Evolutionary conservation across 2,888 invertebrate species (phyloP), one percentile per base, ranked within the genome.

Genomic region (Leptinotarsa haldemani): DNA sequence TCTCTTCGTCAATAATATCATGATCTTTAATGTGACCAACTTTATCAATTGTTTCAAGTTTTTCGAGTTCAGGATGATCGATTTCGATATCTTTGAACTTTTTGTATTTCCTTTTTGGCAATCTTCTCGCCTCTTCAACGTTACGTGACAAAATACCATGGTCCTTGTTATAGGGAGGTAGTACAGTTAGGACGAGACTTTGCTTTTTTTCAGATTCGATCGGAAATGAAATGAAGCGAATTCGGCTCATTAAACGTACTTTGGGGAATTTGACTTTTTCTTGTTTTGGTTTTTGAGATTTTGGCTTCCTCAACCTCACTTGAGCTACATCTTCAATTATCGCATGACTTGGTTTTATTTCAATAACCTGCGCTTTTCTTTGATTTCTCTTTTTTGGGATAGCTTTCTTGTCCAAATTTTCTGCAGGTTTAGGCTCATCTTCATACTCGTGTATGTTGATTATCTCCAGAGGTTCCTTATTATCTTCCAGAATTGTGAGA

Each of bases 241-340:
- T 92, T 79, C 92, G 89, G 84, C 94, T 94, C 82, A 92, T 93
- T 1, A 94, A 86, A 82, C 92, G 89, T 64, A 93, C 88, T 85
- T 92, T 93, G 0, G 93, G 93, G 66, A 94, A 86, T n/a, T 61
- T 61, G 16, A 16, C 2, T 61, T 40, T 40, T 7, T n/a, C 40
- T 30, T 61, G 61, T 61, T 61, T 61, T 1, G 40, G 61, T 40
- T n/a, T 15, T n/a, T 30, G 61, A n/a, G 61, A 2, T 75, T 83
- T 85, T 12, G 85, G 82, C 77, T 86, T 86, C 75, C 84, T 94
- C 7, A 94, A 86, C 86, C 93, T 93, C 1, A 93, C 87, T 85
- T 91, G 89, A 73, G 91, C 90, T 88, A 88, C 15, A 30, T 61
- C n/a, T 30, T 61, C 61, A 16, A 82, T 72, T 80, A 82, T 61